Evolutionary conservation across 2,888 invertebrate species (phyloP), one percentile per base, ranked within the genome.

Genomic region (Synergus gifuensis): DNA sequence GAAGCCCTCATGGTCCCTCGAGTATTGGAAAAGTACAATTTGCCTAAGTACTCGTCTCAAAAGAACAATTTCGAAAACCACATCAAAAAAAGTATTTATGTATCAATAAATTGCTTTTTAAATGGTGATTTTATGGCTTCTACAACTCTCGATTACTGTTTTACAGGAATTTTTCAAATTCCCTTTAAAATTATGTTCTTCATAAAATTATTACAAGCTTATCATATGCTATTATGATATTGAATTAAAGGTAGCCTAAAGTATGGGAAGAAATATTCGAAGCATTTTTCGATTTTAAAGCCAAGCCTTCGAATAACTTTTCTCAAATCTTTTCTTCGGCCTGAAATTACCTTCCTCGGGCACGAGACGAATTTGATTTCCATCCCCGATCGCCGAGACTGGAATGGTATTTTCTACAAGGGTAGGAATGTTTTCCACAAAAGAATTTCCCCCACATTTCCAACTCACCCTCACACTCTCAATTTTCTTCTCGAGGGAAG

Each of bases 301-400:
- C 11, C 5, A 49, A 36, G 16, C 28, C 28, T n/a, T 14, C 14
- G 11, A 54, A 49, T 22, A 54, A 54, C 54, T 69, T 69, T 36
- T 22, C 28, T n/a, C 9, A 36, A 73, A 73, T 73, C 28, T 73
- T 69, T 46, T 69, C 69, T 14, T 49, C 22, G 14, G n/a, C 14
- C 28, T 36, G 54, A 73, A 73, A 73, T 66, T 73, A 73, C 28
- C 73, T 73, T 49, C 16, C 46, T 49, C 36, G 49, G n/a, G 66
- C 44, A 73, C 16, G 73, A 54, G 73, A 54, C 36, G 49, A 73
- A 73, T 73, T 73, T 49, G n/a, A 73, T 73, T 66, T 54, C 36
- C 73, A 73, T 73, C 28, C 54, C 28, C 36, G 5, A 54, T 73
- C 73, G 8, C 9, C 42, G n/a, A 14, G 64, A 73, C 14, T 73